Conservation (phyloP, 2,113 vertebrate genomes). For the Macaca fascicularis region T2T-MFA8v1.1 NC_088375.1:7803001-7803500, state of each 20-base stretch:
- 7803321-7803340: background rate
- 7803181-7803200: background rate
- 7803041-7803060: slow-evolving; percentile 10
- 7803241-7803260: no score
- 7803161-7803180: background rate
- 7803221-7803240: background rate
- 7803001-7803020: background rate
- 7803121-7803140: background rate
- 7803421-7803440: background rate
- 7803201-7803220: background rate
- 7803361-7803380: background rate
- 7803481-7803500: background rate
- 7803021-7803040: slow-evolving; percentile 6
- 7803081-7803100: slow-evolving; percentile 6
- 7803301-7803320: background rate
- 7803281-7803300: background rate
- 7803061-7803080: background rate
- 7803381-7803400: background rate
- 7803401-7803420: background rate
- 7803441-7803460: background rate
- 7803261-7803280: background rate
- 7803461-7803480: background rate
- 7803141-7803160: background rate
- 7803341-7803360: background rate
- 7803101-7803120: background rate